Percentiles rank a stretch among this genome's conserved stretches.
phyloP scores from a whole-genome alignment of 1,140 invertebrate genomes.

The Cherax quadricarinatus region DNA sequence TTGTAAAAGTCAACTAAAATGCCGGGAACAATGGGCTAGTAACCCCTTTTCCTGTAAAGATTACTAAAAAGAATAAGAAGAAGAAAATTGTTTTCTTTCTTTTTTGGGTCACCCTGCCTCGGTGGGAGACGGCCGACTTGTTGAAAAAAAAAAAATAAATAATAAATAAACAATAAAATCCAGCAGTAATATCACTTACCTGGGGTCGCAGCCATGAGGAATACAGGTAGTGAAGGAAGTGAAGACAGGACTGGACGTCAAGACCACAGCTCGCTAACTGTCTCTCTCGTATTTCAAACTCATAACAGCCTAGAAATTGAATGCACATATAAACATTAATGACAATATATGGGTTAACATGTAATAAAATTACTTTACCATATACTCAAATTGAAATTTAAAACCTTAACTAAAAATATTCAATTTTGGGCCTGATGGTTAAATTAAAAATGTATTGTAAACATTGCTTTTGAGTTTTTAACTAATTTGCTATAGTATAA shows the following conservation, averaged over 20 bases:
- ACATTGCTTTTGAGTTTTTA: too few species aligned
- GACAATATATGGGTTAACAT: not conserved
- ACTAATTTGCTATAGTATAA: too few species aligned
- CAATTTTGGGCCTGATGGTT: not conserved
- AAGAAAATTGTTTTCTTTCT: too few species aligned
- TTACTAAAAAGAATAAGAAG: too few species aligned
- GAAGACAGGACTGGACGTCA: slow-evolving; percentile 91
- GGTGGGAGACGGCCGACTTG: too few species aligned
- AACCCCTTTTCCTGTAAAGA: too few species aligned
- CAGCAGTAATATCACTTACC: slow-evolving; percentile 73
- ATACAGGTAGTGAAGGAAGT: slow-evolving; percentile 89
- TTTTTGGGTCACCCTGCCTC: too few species aligned
- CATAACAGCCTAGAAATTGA: slow-evolving; percentile 47
- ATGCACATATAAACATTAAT: slow-evolving; percentile 4
- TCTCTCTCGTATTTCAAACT: slow-evolving; percentile 61
- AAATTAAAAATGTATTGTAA: too few species aligned
- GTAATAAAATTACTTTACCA: slow-evolving; percentile 7
- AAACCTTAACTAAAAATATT: not conserved
- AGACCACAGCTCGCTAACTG: slow-evolving; percentile 79
- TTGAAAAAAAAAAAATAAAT: not conserved
- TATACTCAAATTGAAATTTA: not conserved
- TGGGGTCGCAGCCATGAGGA: slow-evolving; percentile 83
- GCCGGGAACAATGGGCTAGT: too few species aligned
- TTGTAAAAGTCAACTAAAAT: too few species aligned
- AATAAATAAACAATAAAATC: not conserved